Base-by-base conservation (phyloP, 2,113 vertebrate genomes). In the Glaucidium brasilianum region DNA sequence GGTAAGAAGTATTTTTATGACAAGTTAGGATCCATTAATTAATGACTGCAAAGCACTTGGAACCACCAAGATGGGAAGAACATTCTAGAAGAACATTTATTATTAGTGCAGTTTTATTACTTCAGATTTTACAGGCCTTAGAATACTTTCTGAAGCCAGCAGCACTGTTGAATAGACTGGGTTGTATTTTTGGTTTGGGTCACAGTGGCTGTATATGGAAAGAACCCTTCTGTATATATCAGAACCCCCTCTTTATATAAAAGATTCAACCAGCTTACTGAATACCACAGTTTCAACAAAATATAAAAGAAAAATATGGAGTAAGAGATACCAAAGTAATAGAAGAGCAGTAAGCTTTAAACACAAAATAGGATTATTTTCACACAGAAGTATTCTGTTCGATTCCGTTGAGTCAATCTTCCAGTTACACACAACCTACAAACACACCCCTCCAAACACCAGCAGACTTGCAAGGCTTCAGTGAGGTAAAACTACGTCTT, bases 341-440 rank as follows among this genome's bases (percentile, higher is more conserved):
- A 85, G 73, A 95, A 94, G 34, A 85, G 66, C 53, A 82, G 85
- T 45, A 90, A 87, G 86, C 53, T 89, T 97, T 96, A 94, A 92
- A 90, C 62, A 88, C 45, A 45, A 82, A 95, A 88, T 72, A 88
- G 88, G 88, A 94, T 92, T 91, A 92, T 94, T 91, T 92, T 85
- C 16, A 7, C 53, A 94, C 73, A 84, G 47, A 81, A 35, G 47
- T 58, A 60, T 88, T 93, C 64, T 69, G 29, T 69, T 93, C 43
- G 29, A 35, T 87, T 92, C 47, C 62, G 63, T 30, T 56, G 53
- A 95, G 53, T 50, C 80, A 84, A 88, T 81, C 79, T 78, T 81
- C 66, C 69, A 75, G 69, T 92, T 89, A 64, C 63, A 85, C 29
- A 53, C 14, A 76, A 64, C 3, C 41, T 76, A 75, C 32, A 66